phyloP scores from a whole-genome alignment of 2,888 invertebrate species.

The Lochmaea crataegi region DNA sequence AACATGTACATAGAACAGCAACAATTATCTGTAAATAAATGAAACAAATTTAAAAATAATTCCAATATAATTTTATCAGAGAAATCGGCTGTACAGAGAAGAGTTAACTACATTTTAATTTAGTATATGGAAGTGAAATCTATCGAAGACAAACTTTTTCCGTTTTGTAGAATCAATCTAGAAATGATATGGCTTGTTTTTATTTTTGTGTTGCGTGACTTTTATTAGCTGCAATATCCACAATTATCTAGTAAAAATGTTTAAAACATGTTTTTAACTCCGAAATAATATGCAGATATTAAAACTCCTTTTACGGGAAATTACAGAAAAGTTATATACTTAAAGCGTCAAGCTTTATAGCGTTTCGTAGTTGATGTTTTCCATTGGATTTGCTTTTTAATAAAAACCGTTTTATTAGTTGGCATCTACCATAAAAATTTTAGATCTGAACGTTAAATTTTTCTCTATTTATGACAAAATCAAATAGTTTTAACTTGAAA shows the following conservation, averaged over 20 bases:
- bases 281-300: neutral
- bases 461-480: no score
- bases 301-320: neutral
- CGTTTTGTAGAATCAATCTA: conserved; percentile 19
- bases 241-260: neutral
- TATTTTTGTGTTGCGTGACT: neutral
- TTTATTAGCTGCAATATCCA: neutral
- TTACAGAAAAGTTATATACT: neutral
- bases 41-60: conserved; percentile 15
- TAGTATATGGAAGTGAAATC: conserved; percentile 34
- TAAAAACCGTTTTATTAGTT: neutral
- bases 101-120: conserved; percentile 30
- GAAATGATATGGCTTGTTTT: neutral
- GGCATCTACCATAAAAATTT: neutral
- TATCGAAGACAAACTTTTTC: conserved; percentile 19
- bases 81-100: conserved; percentile 23
- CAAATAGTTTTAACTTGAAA: no score
- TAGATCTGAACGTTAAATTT: neutral
- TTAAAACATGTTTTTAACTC: neutral
- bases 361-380: neutral
- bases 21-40: conserved; percentile 56
- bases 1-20: conserved; percentile 55
- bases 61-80: conserved; percentile 1
- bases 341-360: neutral
- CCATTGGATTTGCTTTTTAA: neutral